phyloP scores from a whole-genome alignment of 2,113 vertebrate species.

The Hylia prasina region DNA sequence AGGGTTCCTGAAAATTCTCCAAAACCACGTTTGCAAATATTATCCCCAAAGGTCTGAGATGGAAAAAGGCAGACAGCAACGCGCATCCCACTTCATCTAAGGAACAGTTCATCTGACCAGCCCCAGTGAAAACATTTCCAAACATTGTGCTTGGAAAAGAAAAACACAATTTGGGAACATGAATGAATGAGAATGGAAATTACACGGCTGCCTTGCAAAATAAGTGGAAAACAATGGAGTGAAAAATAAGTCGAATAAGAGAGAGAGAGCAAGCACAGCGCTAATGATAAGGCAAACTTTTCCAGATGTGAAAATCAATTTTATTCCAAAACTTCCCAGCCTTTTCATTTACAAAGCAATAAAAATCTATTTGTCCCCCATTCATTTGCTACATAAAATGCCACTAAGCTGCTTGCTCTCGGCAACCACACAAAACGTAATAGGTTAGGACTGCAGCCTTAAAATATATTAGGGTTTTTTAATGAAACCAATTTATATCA shows the following conservation, averaged over 20 bases:
- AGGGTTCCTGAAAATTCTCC: not conserved
- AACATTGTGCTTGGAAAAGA: not conserved
- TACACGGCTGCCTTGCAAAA: slow-evolving; percentile 9
- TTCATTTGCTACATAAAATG: slow-evolving; percentile 63
- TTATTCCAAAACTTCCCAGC: slow-evolving; percentile 51
- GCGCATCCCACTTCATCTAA: not conserved
- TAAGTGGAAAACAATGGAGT: slow-evolving; percentile 38
- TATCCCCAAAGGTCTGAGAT: not conserved
- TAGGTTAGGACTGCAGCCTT: slow-evolving; percentile 57
- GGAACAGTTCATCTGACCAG: not conserved
- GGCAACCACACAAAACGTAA: slow-evolving; percentile 29
- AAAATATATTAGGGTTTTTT: slow-evolving; percentile 64
- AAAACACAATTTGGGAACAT: not conserved
- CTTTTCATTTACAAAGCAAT: slow-evolving; percentile 67
- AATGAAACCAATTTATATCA: slow-evolving; percentile 71
- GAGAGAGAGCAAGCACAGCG: not conserved
- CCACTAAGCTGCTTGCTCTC: slow-evolving; percentile 44
- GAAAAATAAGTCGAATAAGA: not conserved
- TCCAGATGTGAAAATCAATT: slow-evolving; percentile 70
- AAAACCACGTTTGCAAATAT: not conserved
- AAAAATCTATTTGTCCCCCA: slow-evolving; percentile 62
- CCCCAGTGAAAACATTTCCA: not conserved
- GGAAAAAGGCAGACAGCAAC: not conserved
- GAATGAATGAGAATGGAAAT: not conserved
- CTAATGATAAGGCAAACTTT: slow-evolving; percentile 26